Evolutionary conservation across 2,797 vertebrate genomes (phyloP), one percentile per base, ranked within the genome.

Genomic region (Ispidina picta): DNA sequence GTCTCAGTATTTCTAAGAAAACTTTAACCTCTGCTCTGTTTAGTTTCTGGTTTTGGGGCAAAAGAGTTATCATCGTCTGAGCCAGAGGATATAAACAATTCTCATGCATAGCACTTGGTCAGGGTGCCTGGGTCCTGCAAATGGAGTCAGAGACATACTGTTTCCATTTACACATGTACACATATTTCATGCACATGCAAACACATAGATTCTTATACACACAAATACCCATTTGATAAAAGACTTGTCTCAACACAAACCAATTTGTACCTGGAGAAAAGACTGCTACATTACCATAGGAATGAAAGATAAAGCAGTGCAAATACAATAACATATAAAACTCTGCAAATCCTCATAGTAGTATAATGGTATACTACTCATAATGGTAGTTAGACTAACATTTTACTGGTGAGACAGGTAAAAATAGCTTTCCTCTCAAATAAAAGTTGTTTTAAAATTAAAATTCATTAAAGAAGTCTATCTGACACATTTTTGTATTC

Each of bases 361-460:
- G 35, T 37, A 37, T 37, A 37, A 37, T 10, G 35, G 5, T 37
- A 37, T 37, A 37, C 35, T 37, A 37, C 35, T 37, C 35, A 37
- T 37, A 37, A 37, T 37, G 35, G 11, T 51, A 65, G 70, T 90
- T 94, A 88, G 78, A 81, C 64, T 89, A 80, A 80, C 66, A 88
- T 94, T 97, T 95, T 95, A 83, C 74, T 79, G 91, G 89, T 83
- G 79, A 91, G 86, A 71, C 26, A 33, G 26, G 33, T 4, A 59
- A 13, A 86, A 96, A 96, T 76, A 65, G 33, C 64, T 93, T 97
- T 97, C 96, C 82, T 93, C 66, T 83, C 85, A 72, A 93, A 97
- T 85, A 97, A 97, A 97, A 97, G 86, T 96, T 84, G 70, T 93
- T 96, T 97, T 94, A 95, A 96, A 97, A 97, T 94, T 97, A 96